Evolutionary conservation across 2,113 vertebrate genomes (phyloP), one percentile per base, ranked within the genome.

Genomic region (Rhinolophus sinicus): DNA sequence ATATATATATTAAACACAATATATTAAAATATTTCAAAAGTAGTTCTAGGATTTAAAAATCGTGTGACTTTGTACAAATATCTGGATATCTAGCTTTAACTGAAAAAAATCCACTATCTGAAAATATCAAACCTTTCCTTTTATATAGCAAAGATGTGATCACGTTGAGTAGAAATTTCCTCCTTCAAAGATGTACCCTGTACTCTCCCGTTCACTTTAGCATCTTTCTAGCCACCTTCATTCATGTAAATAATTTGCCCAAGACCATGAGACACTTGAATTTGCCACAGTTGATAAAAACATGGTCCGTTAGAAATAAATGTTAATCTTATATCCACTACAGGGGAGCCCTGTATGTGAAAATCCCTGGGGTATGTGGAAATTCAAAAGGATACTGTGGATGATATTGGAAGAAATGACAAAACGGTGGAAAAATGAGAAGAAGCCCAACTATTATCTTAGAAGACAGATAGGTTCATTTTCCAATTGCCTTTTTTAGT

Each of bases 401-500:
- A 67, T 58, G 15, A 26, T 1, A 47, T 16, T 58, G 14, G 24
- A 64, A 85, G 35, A 64, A 65, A 73, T 65, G 33, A 85, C 86
- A 73, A 64, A 35, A 65, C 6, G 77, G 16, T 35, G 9, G 13
- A 85, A 75, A 83, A 76, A 50, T 40, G 7, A 92, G 33, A 35
- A 40, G 8, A 82, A 24, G 72, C 6, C 60, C 2, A 81, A 52
- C 22, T 56, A 7, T 82, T 83, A n/a, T 72, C 15, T 84, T 88
- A 50, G 72, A 8, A 67, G 8, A 85, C n/a, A 88, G 4, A 47
- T 6, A 80, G 16, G 33, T 56, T 90, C 33, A 0, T 35, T 21
- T 91, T 96, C 47, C 62, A 95, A 35, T 30, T 70, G 60, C 52
- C 58, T 97, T 93, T 94, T 47, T 35, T 38, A 88, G 50, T 52